These are phyloP conservation scores for Australoheros facetus DNA, from an alignment of 2,797 vertebrate species.

Conservation along the genomic window DNA sequence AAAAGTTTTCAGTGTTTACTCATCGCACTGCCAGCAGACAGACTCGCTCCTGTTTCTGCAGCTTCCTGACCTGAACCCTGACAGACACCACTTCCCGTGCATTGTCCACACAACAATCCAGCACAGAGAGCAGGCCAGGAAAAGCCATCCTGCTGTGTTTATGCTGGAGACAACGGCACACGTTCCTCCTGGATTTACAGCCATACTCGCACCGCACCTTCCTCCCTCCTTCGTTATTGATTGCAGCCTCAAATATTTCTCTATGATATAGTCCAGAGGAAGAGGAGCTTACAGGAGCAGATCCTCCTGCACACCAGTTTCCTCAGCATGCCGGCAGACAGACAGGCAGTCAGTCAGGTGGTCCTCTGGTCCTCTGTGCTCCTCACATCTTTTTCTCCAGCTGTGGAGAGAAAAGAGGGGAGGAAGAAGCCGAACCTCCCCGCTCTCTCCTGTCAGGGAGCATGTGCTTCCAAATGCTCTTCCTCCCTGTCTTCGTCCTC, in stretches of 20 bases:
- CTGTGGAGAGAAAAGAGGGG: conserved; percentile 3
- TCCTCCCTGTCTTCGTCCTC: conserved; percentile 35
- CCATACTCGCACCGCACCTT: neutral
- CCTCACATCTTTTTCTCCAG: conserved; percentile 40
- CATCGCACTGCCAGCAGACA: neutral
- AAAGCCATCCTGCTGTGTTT: conserved; percentile 18
- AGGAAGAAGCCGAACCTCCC: conserved; percentile 21
- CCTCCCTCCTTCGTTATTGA: neutral
- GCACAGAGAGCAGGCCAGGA: conserved; percentile 10
- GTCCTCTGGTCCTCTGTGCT: conserved; percentile 19
- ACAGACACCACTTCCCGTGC: conserved; percentile 3
- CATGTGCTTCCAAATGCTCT: conserved; percentile 21
- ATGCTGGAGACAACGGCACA: neutral
- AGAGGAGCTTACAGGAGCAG: conserved; percentile 81
- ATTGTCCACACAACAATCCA: neutral
- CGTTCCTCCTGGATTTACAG: conserved; percentile 7
- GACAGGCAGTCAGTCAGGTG: conserved; percentile 29
- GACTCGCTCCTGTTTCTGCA: neutral
- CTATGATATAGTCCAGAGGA: neutral
- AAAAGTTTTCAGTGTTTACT: neutral
- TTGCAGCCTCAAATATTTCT: accelerated
- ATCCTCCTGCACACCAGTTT: conserved; percentile 82
- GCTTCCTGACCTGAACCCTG: conserved; percentile 24
- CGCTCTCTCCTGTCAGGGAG: conserved; percentile 22
- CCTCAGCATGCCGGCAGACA: conserved; percentile 75